Percentiles rank a stretch among this genome's conserved stretches.
Conservation (phyloP, 2,797 vertebrate species). For the Paratrypauchen microcephalus region DNA sequence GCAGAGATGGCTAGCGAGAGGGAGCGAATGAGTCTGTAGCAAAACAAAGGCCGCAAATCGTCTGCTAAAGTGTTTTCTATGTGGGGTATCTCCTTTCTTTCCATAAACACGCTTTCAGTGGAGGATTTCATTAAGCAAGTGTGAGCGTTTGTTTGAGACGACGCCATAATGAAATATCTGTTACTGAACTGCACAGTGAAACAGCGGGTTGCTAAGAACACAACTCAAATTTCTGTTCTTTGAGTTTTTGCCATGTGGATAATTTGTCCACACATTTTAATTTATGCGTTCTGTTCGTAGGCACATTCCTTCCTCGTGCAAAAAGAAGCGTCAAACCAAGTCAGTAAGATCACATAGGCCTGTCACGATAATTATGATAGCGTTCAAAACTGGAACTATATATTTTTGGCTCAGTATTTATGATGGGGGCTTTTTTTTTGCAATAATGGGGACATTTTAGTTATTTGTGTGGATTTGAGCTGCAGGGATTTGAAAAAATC, state of each 20-base stretch:
- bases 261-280: slow-evolving; percentile 64
- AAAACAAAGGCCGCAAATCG: slow-evolving; percentile 57
- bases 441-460: too few relatives aligned
- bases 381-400: too few relatives aligned
- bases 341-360: slow-evolving; percentile 15
- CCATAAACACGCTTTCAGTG: slow-evolving; percentile 65
- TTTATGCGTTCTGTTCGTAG: slow-evolving; percentile 50
- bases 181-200: slow-evolving; percentile 45
- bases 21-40: slow-evolving; percentile 39
- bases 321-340: slow-evolving; percentile 16
- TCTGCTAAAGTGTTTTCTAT: slow-evolving; percentile 54
- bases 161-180: slow-evolving; percentile 55
- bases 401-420: too few relatives aligned
- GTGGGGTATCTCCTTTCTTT: slow-evolving; percentile 64
- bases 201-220: slow-evolving; percentile 54
- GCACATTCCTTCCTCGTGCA: slow-evolving; percentile 38
- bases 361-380: too few relatives aligned
- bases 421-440: too few relatives aligned
- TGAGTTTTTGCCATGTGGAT: slow-evolving; percentile 33
- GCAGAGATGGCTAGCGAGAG: slow-evolving; percentile 50
- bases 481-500: too few relatives aligned
- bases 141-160: slow-evolving; percentile 63
- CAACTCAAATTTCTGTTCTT: slow-evolving; percentile 64
- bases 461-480: too few relatives aligned
- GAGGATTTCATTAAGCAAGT: slow-evolving; percentile 69